Evolutionary conservation across 37 sponge, comb jelly and placozoan genomes (phyloP), one percentile per base, ranked within the genome.

Genomic region (Lycopodina hypogea): DNA sequence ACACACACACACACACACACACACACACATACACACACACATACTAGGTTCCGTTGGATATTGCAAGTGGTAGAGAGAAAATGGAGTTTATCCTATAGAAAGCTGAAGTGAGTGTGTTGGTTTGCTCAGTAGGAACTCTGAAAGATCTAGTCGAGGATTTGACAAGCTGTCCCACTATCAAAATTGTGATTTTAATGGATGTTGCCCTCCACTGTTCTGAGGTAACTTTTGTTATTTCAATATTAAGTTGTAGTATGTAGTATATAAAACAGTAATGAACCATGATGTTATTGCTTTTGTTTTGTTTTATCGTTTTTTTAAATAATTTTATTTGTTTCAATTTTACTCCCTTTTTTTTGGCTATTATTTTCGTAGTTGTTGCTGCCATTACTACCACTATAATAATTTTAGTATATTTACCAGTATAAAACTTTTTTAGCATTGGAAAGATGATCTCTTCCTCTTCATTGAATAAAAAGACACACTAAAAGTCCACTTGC

Each of bases 31-130:
- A n/a, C n/a, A n/a, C 9, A 12, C 48, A 45, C 9, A 45, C 4
- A 45, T 45, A 45, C 9, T 58, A 58, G 59, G 59, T 58, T 26
- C 59, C 59, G 6, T 33, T 62, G 59, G 59, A 14, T 58, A 4
- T 19, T 24, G 23, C 23, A 3, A 58, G 59, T 58, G 14, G 26
- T 24, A 58, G 23, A 24, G 26, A 58, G 14, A 8, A 58, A 19
- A 58, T 58, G 59, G 14, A 24, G 23, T 58, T 58, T 58, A 58
- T 58, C 21, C 21, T 58, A 19, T 18, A 19, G 59, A 58, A 58
- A 58, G 59, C 59, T 58, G 59, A 19, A 58, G 59, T 58, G 59
- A 58, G 59, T 58, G 59, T 58, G 23, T 21, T 58, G 59, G 26
- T 58, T 58, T 58, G 59, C 26, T 58, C 59, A 26, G 6, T 19